Base-by-base conservation (phyloP, 1,140 invertebrate genomes). In the Cydia pomonella region DNA sequence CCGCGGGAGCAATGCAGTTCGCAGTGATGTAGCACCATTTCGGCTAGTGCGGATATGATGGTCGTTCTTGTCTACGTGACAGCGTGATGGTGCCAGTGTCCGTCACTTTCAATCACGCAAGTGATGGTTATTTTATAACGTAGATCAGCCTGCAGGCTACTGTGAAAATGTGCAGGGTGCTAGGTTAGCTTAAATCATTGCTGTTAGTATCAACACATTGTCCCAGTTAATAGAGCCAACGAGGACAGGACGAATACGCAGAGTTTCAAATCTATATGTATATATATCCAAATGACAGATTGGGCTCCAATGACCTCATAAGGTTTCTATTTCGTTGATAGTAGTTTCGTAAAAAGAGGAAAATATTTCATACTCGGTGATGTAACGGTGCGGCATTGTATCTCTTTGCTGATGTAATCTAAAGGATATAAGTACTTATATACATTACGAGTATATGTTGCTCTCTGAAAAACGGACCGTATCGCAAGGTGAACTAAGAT, bases 351-450 rank as follows among this genome's bases (percentile, higher is more conserved):
- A 59, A 59, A 21, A 59, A 59, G 64, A 69, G 64, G 64, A 69
- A 69, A 69, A 69, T 33, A 38, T 69, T 69, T 18, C 16, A 33
- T 38, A 69, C 33, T 18, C 33, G n/a, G 29, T 69, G 64, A 69
- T 69, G 64, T 69, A 69, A 38, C 64, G 64, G 64, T 69, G 64
- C 64, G 64, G 64, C 29, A 41, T 69, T 23, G 33, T 29, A 29
- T 66, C 25, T 59, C 9, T 59, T 23, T 59, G 12, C 53, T 59
- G 53, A 1, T 21, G 21, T 21, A 23, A 23, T 59, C 6, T 23
- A 59, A 59, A 59, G 21, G 10, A 23, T 59, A 59, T 5, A 59
- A n/a, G n/a, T n/a, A n/a, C n/a, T n/a, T n/a, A n/a, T n/a, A n/a
- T n/a, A n/a, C n/a, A n/a, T n/a, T n/a, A n/a, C n/a, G 0, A 18